Evolutionary conservation across 2,113 vertebrate species (phyloP), one percentile per base, ranked within the genome.

Genomic region (Crypturellus undulatus): DNA sequence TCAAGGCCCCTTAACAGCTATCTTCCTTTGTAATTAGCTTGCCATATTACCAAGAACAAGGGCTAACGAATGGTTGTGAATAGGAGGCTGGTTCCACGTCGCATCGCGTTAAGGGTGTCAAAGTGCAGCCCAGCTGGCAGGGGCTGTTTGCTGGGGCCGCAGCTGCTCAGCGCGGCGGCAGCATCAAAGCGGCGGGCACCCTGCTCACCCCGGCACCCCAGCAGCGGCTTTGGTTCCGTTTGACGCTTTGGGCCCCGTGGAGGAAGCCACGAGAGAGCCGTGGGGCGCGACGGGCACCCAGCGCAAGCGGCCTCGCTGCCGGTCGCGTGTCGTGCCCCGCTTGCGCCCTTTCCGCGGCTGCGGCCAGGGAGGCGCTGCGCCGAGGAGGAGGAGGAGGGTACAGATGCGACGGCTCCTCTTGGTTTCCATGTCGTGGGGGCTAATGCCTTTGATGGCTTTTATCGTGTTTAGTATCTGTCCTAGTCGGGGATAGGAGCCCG

Each of bases 331-430:
- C 42, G 9, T 11, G 42, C 42, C 42, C 42, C 4, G 42, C 42
- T 42, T 16, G 17, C 45, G 45, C 38, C 38, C 38, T 38, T 38
- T 38, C 38, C 38, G 38, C 38, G 9, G 38, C 38, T 38, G 38
- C 38, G 38, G 38, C 38, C 38, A 38, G 16, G 7, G 17, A 17
- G 45, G 17, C 17, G 45, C 45, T 18, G 51, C 85, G 54, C 63
- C 86, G 84, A 93, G 96, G 94, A 84, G 96, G 94, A 84, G 96
- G 94, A 84, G 24, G 47, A 28, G 40, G 86, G 86, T 59, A 94
- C 47, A 79, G 92, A 78, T 88, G n/a, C 42, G 38, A 79, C 67
- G 79, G 47, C 51, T 91, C 59, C 38, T 87, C 83, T 81, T 42
- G 24, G 71, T 96, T 94, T 90, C 64, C 54, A 70, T 90, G 95